phyloP scores from a whole-genome alignment of 2,797 vertebrate genomes.

The Muscicapa striata region DNA sequence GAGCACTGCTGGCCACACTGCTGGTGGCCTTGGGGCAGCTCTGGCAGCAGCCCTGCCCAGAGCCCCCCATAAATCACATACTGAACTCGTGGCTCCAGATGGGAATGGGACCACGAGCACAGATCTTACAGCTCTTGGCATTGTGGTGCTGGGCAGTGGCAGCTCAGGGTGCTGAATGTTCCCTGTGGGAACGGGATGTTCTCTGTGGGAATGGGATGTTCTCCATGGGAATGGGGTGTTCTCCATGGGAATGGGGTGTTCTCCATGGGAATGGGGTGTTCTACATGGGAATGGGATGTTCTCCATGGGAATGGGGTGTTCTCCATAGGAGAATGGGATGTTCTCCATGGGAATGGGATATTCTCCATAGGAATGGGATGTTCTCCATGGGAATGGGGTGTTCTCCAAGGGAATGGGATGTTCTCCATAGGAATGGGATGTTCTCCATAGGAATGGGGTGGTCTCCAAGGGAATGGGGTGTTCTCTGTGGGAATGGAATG shows the following conservation, averaged over 20 bases:
- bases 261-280: background rate
- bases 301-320: background rate
- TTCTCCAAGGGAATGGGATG: background rate
- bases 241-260: background rate
- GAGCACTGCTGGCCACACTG: background rate
- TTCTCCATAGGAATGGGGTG: rapidly evolving
- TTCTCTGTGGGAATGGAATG: too few relatives aligned
- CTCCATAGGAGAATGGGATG: background rate
- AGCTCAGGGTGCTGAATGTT: background rate
- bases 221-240: background rate
- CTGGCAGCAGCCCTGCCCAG: background rate
- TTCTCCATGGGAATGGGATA: background rate
- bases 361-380: rapidly evolving
- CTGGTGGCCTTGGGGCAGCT: background rate
- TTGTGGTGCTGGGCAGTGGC: rapidly evolving
- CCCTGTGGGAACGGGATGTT: background rate
- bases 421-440: background rate
- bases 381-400: rapidly evolving
- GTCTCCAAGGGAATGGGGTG: too few relatives aligned
- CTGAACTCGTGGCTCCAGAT: rapidly evolving
- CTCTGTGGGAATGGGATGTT: rapidly evolving
- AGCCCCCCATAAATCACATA: background rate
- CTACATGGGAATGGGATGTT: rapidly evolving
- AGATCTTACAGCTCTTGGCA: background rate
- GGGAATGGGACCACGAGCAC: rapidly evolving